Percentiles rank a stretch among this genome's conserved stretches.
Evolutionary conservation across 2,888 invertebrate species (phyloP).

Genomic region (Aphrophora alni): DNA sequence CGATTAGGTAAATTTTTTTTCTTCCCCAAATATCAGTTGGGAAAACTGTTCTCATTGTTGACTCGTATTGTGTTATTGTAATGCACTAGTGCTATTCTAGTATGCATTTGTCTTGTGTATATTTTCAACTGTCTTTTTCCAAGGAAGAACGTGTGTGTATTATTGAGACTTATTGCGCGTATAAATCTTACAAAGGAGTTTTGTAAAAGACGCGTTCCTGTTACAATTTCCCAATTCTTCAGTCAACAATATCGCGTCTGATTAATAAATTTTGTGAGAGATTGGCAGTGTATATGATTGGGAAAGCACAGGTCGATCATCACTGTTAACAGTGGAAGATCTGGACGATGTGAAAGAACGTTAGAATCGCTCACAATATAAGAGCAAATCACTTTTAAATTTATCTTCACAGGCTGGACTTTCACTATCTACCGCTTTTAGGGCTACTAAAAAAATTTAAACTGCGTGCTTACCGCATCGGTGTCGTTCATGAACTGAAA

Average conservation of each 20-base stretch:
- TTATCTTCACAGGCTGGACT: constrained; percentile 5
- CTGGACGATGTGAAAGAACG: constrained; percentile 4
- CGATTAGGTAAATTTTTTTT: neutral
- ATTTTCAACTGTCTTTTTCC: neutral
- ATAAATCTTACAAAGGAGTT: neutral
- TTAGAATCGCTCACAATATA: neutral
- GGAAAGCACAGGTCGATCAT: neutral
- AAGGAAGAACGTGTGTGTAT: neutral
- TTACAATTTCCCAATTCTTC: neutral
- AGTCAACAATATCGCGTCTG: neutral
- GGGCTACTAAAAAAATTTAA: neutral
- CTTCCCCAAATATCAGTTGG: neutral
- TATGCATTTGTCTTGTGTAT: neutral
- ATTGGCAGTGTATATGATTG: neutral
- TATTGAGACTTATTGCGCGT: neutral
- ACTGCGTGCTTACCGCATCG: constrained; percentile 3
- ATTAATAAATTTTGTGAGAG: constrained; percentile 9
- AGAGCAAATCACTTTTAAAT: neutral
- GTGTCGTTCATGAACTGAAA: neutral
- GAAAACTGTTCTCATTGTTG: constrained; percentile 9
- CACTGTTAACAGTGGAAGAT: neutral
- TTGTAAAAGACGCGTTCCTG: neutral
- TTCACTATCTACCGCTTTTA: constrained; percentile 14
- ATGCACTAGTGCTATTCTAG: constrained; percentile 3
- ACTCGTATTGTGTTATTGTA: neutral